Base-by-base conservation (phyloP, 2,113 vertebrate species). In the Mus spicilegus region DNA sequence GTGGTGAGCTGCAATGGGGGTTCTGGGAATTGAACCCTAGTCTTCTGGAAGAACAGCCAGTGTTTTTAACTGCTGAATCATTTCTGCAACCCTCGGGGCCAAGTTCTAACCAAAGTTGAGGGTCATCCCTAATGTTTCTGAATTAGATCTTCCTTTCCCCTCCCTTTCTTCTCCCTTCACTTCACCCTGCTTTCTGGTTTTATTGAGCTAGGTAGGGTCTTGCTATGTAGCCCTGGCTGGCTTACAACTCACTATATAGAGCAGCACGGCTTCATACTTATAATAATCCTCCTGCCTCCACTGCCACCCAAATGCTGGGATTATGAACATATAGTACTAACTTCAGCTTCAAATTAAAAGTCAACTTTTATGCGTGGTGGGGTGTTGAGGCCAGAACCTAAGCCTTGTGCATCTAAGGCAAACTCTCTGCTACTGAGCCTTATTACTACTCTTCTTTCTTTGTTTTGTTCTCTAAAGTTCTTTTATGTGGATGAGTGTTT, bases 91-190 rank as follows among this genome's bases (percentile, higher is more conserved):
- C 67, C 67, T 69, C 67, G 82, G 89, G 39, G 61, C n/a, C 28
- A 78, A 78, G 19, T 19, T 93, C 76, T 95, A 84, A 42, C 39
- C 36, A 87, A 96, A 51, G 78, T 89, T 85, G 56, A 36, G 54
- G 46, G 69, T 51, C 69, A 93, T 84, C 78, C 42, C 42, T 72
- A 84, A 88, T 94, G 58, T 33, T 26, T 7, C 63, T 84, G 54
- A 95, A 72, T 7, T 51, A 17, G 10, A 13, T 49, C 46, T 16
- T 86, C 26, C 69, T 87, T 36, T 61, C 20, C 49, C 42, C 61
- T 70, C 65, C 46, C 1, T 17, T 36, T 36, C 12, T n/a, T 69
- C 19, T 46, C 7, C 19, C 10, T 51, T 69, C 84, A 5, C 17
- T 69, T 51, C 5, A 19, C 65, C 8, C 69, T 87, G 11, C 61